Percentiles rank a stretch among this genome's conserved stretches.
Evolutionary conservation across 2,113 vertebrate species (phyloP).

Genomic region (Empidonax traillii): DNA sequence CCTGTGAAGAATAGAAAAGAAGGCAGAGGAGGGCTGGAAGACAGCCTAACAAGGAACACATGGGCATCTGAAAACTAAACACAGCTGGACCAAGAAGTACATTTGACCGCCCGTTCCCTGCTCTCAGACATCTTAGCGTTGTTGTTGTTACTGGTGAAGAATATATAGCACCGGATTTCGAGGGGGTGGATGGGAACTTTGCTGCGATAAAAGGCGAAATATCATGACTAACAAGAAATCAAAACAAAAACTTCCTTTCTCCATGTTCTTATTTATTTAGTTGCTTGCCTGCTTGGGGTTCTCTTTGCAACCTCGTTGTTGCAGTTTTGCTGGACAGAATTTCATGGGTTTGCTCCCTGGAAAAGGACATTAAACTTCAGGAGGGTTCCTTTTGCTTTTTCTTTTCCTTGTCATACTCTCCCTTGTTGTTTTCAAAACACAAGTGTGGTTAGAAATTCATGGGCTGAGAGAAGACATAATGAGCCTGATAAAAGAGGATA

Average conservation of each 20-base stretch:
- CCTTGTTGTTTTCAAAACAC: not conserved
- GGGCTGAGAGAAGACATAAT: not conserved
- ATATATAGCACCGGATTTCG: slow-evolving; percentile 56
- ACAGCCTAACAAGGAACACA: slow-evolving; percentile 78
- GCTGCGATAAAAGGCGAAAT: slow-evolving; percentile 36
- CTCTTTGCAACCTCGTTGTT: not conserved
- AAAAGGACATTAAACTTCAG: not conserved
- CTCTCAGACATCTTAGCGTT: slow-evolving; percentile 23
- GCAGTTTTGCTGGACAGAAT: not conserved
- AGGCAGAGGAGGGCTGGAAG: slow-evolving; percentile 64
- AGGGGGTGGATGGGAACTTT: slow-evolving; percentile 52
- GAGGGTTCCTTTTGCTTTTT: not conserved
- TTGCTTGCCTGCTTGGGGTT: not conserved
- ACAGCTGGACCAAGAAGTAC: slow-evolving; percentile 61
- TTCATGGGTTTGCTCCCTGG: not conserved
- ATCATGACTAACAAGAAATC: slow-evolving; percentile 60
- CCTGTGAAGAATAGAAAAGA: slow-evolving; percentile 68
- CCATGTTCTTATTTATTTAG: slow-evolving; percentile 37
- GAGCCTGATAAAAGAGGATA: not conserved
- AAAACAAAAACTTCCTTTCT: slow-evolving; percentile 71
- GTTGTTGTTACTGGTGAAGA: slow-evolving; percentile 44
- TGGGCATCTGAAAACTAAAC: slow-evolving; percentile 75
- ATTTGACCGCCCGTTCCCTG: slow-evolving; percentile 35
- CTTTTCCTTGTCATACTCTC: not conserved
- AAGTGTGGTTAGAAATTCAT: not conserved